phyloP scores from a whole-genome alignment of 2,113 vertebrate species.

The Salvelinus namaycush region DNA sequence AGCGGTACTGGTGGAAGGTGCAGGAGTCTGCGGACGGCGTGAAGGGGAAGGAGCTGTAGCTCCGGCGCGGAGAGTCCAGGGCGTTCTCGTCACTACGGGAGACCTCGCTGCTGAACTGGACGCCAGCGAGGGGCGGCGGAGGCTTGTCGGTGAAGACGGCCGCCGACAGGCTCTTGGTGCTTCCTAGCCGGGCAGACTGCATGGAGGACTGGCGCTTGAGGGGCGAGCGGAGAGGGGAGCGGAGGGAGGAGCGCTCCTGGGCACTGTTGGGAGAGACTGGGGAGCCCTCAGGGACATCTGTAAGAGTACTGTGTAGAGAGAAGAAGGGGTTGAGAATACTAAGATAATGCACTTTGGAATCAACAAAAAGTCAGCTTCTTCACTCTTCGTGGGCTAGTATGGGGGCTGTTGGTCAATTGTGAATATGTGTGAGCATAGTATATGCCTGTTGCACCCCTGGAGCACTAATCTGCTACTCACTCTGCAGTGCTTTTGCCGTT shows the following conservation, averaged over 20 bases:
- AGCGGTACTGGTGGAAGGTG: slow-evolving; percentile 96
- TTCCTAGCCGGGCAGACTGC: slow-evolving; percentile 88
- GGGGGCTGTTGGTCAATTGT: background rate
- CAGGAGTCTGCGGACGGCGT: slow-evolving; percentile 93
- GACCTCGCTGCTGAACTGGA: slow-evolving; percentile 94
- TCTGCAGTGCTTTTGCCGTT: slow-evolving; percentile 77
- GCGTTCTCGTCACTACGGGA: slow-evolving; percentile 95
- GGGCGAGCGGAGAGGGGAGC: slow-evolving; percentile 90
- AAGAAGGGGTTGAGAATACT: background rate
- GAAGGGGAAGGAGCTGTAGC: slow-evolving; percentile 95
- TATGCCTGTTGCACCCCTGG: background rate
- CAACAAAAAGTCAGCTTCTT: background rate
- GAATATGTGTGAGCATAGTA: background rate
- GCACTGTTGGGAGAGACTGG: slow-evolving; percentile 80
- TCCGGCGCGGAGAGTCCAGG: slow-evolving; percentile 91
- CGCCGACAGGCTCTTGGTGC: slow-evolving; percentile 93
- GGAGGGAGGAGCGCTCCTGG: slow-evolving; percentile 80
- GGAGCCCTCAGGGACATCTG: slow-evolving; percentile 77
- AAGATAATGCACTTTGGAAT: too few relatives aligned
- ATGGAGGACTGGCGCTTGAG: slow-evolving; percentile 90
- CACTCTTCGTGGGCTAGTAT: background rate
- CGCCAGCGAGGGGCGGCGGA: slow-evolving; percentile 77
- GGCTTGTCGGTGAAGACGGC: slow-evolving; percentile 91
- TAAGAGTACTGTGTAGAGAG: slow-evolving; percentile 65
- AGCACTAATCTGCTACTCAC: slow-evolving; percentile 65